Evolutionary conservation across 2,888 invertebrate genomes (phyloP), one percentile per base, ranked within the genome.

Genomic region (Dichetophora obliterata): DNA sequence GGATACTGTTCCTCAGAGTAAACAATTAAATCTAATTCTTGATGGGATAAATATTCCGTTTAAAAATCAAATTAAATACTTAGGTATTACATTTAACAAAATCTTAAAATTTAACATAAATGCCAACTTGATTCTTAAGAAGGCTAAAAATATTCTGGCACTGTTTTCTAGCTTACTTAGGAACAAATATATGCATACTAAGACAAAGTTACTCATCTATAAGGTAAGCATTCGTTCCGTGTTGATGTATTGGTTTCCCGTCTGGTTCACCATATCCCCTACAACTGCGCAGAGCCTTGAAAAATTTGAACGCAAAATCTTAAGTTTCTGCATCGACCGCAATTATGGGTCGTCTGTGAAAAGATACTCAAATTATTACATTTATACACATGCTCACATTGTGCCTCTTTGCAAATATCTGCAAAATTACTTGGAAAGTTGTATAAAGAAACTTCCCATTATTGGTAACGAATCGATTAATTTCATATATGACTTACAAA

Each of bases 81-180:
- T 75, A 2, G 75, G 71, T 14, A 50, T 74, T 6, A 66, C 52
- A 8, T 75, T 78, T 11, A 77, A 70, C 8, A 75, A 69, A 0
- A n/a, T 79, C 0, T 24, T 79, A 3, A 79, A 79, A 61, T 79
- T 79, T 19, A 77, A 79, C 3, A 22, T 14, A 11, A 75, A 79
- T 16, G 77, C 77, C 3, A 52, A 48, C 14, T 8, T 3, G 0
- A 16, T 63, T 48, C 11, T 50, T 16, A 27, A 48, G 8, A 74
- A 63, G 16, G 63, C 74, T 24, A 8, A 9, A 22, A 22, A 27
- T 24, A 50, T 68, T 27, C 22, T 31, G 11, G 48, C 24, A 24
- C 16, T 22, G 0, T 50, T 69, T 50, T 69, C 66, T 31, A 34
- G 24, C 16, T 31, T 14, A 16, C n/a, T 31, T 9, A 63, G 31